Conservation (phyloP, 2,113 vertebrate species). For the Scalopus aquaticus region DNA sequence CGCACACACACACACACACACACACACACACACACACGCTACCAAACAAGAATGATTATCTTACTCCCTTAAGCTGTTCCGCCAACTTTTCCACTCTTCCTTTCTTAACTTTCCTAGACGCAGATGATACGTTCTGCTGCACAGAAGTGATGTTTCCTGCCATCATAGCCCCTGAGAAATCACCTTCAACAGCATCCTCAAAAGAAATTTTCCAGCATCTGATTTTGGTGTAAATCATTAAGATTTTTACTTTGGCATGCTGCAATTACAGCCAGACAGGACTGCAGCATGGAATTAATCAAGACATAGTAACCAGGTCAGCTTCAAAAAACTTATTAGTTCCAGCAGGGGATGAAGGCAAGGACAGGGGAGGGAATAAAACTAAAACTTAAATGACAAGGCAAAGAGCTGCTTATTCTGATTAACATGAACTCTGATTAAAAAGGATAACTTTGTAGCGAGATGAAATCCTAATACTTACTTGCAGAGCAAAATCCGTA, state of each 20-base stretch:
- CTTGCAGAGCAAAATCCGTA: background rate
- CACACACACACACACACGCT: background rate
- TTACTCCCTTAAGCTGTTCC: background rate
- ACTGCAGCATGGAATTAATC: slow-evolving; percentile 72
- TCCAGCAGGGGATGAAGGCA: background rate
- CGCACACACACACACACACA: background rate
- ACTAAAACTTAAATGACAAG: background rate
- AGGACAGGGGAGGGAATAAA: background rate
- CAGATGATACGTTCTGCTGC: slow-evolving; percentile 19
- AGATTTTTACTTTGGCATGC: slow-evolving; percentile 62
- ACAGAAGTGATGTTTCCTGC: slow-evolving; percentile 61
- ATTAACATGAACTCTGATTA: background rate
- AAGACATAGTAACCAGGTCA: slow-evolving; percentile 66
- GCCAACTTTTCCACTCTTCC: slow-evolving; percentile 16
- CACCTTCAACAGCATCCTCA: slow-evolving; percentile 55
- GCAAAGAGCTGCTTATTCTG: background rate
- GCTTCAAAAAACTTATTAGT: slow-evolving; percentile 55
- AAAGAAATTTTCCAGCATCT: slow-evolving; percentile 82
- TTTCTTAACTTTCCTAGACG: slow-evolving; percentile 23
- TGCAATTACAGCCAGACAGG: slow-evolving; percentile 67
- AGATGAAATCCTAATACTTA: background rate
- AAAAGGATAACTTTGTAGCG: background rate
- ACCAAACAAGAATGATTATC: background rate
- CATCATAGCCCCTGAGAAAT: slow-evolving; percentile 66
- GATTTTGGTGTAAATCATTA: slow-evolving; percentile 78